Evolutionary conservation across 2,888 invertebrate species (phyloP).

Genomic region (Anticlea derivata): DNA sequence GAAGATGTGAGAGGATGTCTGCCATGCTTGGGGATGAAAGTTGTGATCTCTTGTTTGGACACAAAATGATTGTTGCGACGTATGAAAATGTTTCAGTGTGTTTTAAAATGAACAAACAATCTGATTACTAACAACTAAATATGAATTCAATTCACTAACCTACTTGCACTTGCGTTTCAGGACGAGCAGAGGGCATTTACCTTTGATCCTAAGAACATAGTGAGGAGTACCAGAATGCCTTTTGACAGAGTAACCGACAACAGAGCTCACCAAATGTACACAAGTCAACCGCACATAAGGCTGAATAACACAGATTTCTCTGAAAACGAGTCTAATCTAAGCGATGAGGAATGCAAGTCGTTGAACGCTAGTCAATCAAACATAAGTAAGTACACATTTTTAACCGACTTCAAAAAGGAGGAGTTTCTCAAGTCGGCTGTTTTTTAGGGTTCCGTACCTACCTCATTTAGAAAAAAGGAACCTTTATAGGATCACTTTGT

Average conservation of each 20-base stretch:
- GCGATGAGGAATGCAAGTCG: slow-evolving; percentile 72
- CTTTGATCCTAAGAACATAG: slow-evolving; percentile 63
- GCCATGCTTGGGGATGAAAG: too few relatives aligned
- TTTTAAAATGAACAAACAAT: too few relatives aligned
- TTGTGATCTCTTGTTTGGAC: too few relatives aligned
- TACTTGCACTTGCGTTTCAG: slow-evolving; percentile 46
- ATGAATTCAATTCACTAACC: background rate
- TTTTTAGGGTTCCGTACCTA: too few relatives aligned
- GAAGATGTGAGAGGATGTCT: too few relatives aligned
- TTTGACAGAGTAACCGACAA: slow-evolving; percentile 47
- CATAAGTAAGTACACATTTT: slow-evolving; percentile 54
- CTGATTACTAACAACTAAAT: too few relatives aligned
- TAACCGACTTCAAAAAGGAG: too few relatives aligned
- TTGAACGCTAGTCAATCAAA: slow-evolving; percentile 68
- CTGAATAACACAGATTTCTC: slow-evolving; percentile 61
- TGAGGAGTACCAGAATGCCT: slow-evolving; percentile 51
- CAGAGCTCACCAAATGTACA: slow-evolving; percentile 51
- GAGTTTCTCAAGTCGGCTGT: too few relatives aligned
- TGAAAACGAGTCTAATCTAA: slow-evolving; percentile 70
- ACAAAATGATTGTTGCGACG: too few relatives aligned
- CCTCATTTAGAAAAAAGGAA: too few relatives aligned
- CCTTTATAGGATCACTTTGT: too few relatives aligned
- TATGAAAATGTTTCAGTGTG: too few relatives aligned
- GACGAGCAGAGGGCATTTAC: slow-evolving; percentile 61
- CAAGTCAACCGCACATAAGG: slow-evolving; percentile 62